Conservation (phyloP, 2,888 invertebrate species). For the Ischnura elegans region DNA sequence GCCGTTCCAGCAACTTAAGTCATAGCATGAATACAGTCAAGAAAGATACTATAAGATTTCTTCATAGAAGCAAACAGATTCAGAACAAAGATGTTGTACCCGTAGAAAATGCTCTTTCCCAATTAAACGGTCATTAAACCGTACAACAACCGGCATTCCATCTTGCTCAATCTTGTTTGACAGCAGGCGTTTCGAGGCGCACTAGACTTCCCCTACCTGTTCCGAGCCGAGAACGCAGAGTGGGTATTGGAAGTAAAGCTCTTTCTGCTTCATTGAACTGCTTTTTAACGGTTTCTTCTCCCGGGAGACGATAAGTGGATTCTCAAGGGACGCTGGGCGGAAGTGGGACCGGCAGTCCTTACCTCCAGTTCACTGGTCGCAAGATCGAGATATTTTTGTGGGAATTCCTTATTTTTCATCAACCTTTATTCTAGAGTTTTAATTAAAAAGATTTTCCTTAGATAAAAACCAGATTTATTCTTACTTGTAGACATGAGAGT, state of each 20-base stretch:
- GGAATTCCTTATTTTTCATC: neutral
- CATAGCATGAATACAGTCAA: too few species aligned
- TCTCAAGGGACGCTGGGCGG: neutral
- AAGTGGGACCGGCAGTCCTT: neutral
- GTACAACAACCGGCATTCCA: neutral
- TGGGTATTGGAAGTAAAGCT: neutral
- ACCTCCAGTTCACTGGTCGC: neutral
- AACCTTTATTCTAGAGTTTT: neutral
- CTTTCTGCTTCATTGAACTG: slow-evolving; percentile 4
- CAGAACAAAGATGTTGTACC: neutral
- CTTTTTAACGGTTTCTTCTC: slow-evolving; percentile 21
- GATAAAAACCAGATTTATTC: too few species aligned
- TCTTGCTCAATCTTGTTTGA: neutral
- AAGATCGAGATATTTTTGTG: neutral
- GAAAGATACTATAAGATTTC: too few species aligned
- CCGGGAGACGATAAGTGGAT: neutral
- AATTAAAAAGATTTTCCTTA: neutral
- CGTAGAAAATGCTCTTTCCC: neutral
- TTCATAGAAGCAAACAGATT: neutral
- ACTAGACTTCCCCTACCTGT: too few species aligned
- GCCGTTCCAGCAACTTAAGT: too few species aligned
- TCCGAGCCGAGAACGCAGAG: neutral
- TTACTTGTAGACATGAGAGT: too few species aligned
- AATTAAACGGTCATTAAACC: neutral
- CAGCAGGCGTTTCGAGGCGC: neutral